Evolutionary conservation across 2,888 invertebrate genomes (phyloP), one percentile per base, ranked within the genome.

Genomic region (Brassicogethes aeneus): DNA sequence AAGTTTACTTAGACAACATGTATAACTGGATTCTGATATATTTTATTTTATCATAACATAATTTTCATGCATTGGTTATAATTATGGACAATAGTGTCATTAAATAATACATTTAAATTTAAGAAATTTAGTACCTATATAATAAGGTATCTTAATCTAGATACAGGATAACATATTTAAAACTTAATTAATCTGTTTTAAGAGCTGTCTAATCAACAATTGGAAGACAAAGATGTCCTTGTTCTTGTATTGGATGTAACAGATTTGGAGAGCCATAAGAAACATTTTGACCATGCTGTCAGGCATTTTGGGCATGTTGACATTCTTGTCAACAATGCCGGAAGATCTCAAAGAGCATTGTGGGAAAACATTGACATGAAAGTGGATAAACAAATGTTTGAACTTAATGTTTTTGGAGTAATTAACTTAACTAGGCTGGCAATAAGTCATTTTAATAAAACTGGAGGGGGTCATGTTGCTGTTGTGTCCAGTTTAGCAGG

Each of bases 291-390:
- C 36, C 63, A 69, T 39, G 80, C 85, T 1, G 59, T 86, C 1
- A 61, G 74, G 17, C 75, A 82, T 58, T 88, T 85, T 61, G 84
- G 80, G 34, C 62, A 77, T 69, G 65, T 90, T 32, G 85, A 90
- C 59, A 75, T 89, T 41, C 69, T 90, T 29, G 76, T 90, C 0
- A 86, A 85, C 59, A 90, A 90, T 68, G 88, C 88, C 1, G 89
- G 88, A 0, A 68, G 86, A 40, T 83, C 85, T 3, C 89, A 90
- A 61, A 70, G 88, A 46, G 83, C 83, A 1, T 54, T 63, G 14
- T 88, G 84, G 81, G 79, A 81, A 45, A 70, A 79, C 1, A 85
- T 82, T 34, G 77, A 82, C 1, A 46, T 84, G 1, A 64, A 70
- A 32, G 87, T 90, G 0, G 89, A 91, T 61, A 71, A 71, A 34